Percentiles rank a stretch among this genome's conserved stretches.
Conservation (phyloP, 2,113 vertebrate species). For the Setophaga petechia region DNA sequence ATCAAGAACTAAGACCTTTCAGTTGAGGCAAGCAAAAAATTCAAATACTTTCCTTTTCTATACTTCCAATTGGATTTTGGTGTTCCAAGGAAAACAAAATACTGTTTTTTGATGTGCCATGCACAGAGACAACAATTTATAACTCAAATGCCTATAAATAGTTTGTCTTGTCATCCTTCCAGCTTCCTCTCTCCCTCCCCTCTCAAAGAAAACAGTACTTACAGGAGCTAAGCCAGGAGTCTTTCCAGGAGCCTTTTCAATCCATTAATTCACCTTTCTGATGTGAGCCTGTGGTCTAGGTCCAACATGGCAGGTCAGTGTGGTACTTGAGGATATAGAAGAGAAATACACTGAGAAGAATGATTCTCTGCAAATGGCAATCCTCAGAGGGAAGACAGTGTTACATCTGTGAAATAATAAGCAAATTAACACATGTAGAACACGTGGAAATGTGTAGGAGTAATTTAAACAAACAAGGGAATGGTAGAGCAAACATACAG, state of each 20-base stretch:
- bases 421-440: not conserved
- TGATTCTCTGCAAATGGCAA: not conserved
- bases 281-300: not conserved
- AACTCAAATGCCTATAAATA: not conserved
- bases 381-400: not conserved
- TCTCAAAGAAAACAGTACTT: not conserved
- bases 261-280: not conserved
- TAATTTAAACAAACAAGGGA: not conserved
- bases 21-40: not conserved
- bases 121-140: not conserved
- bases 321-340: not conserved
- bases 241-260: not conserved
- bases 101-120: not conserved
- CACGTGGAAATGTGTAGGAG: not conserved
- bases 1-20: not conserved
- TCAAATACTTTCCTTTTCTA: not conserved
- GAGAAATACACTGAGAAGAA: not conserved
- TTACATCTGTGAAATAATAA: not conserved
- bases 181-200: not conserved
- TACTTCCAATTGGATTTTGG: not conserved
- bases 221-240: not conserved
- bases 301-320: not conserved
- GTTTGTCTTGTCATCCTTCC: not conserved
- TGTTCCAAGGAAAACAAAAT: not conserved
- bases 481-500: not conserved